Base-by-base conservation (phyloP, 1,140 invertebrate genomes). In the Achroia grisella region DNA sequence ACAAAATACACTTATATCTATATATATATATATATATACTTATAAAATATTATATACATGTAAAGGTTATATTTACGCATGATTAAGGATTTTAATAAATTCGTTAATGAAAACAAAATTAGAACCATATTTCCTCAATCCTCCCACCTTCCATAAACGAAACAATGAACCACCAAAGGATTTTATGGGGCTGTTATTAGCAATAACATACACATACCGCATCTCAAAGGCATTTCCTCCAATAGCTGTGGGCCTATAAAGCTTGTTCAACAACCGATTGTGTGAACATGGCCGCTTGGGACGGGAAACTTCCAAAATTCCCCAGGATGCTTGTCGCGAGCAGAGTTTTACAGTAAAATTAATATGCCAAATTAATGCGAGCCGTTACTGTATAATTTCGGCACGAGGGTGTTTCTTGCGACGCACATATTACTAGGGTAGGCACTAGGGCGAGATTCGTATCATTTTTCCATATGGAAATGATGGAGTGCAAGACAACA, bases 341-440 rank as follows among this genome's bases (percentile, higher is more conserved):
- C 80, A 82, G 76, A 86, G 81, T 87, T 87, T 87, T 87, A 86
- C 85, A 71, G 76, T 77, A 67, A 86, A 86, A 87, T 87, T 87
- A 87, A 87, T 87, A 87, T 87, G 78, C 80, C 85, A 87, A 87
- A 87, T 87, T 87, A 87, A 87, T 86, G 83, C 78, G 80, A 81
- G 73, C 56, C 70, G 51, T 49, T 60, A 70, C 70, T 65, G 80
- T 80, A 82, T 80, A 84, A 82, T 84, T 80, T 82, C 70, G 65
- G 61, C 17, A 6, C 17, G 65, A 35, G 33, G 15, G 32, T 67
- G 74, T 69, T 84, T 75, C 74, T 77, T 81, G 74, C 74, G 73
- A 76, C 64, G 39, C 28, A 71, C 53, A 60, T 60, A 62, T 48
- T 57, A 52, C 42, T 62, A 56, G 48, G 54, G 52, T 52, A 47